Conservation (phyloP, 1,140 invertebrate species). For the Procambarus clarkii region DNA sequence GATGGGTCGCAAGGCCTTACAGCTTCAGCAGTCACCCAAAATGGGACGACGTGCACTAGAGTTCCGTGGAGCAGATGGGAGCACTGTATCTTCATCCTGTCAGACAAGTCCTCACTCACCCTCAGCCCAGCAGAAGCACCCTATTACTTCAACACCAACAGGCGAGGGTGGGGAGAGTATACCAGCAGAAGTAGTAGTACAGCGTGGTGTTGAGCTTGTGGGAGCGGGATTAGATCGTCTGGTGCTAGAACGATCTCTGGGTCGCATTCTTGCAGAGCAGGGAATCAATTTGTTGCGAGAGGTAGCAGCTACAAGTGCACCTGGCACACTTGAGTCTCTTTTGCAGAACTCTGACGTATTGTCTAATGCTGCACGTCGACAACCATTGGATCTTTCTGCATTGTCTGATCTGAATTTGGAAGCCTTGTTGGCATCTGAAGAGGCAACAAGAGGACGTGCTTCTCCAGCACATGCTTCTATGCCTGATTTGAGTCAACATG, state of each 20-base stretch:
- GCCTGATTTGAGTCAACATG: constrained; percentile 80
- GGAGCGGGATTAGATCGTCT: constrained; percentile 77
- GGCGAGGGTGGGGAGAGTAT: constrained; percentile 49
- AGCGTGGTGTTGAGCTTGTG: constrained; percentile 73
- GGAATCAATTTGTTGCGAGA: constrained; percentile 75
- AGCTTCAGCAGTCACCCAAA: constrained; percentile 74
- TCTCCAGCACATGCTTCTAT: constrained; percentile 78
- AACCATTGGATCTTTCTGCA: constrained; percentile 79
- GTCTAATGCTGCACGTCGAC: constrained; percentile 75
- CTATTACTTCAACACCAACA: constrained; percentile 55
- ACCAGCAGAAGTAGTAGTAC: constrained; percentile 28
- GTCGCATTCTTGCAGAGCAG: constrained; percentile 77
- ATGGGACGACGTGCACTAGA: constrained; percentile 74
- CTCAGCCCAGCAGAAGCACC: constrained; percentile 50
- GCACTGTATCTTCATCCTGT: constrained; percentile 62
- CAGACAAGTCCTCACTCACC: constrained; percentile 64
- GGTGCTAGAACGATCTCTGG: constrained; percentile 80
- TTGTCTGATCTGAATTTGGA: constrained; percentile 76
- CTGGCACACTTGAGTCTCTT: constrained; percentile 76
- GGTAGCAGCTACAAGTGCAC: constrained; percentile 59
- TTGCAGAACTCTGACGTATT: constrained; percentile 75
- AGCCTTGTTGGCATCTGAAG: constrained; percentile 74
- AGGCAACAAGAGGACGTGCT: constrained; percentile 58
- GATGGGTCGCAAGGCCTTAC: constrained; percentile 79
- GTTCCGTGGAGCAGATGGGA: constrained; percentile 35